Evolutionary conservation across 1,140 invertebrate species (phyloP).

Genomic region (Nomia melanderi): DNA sequence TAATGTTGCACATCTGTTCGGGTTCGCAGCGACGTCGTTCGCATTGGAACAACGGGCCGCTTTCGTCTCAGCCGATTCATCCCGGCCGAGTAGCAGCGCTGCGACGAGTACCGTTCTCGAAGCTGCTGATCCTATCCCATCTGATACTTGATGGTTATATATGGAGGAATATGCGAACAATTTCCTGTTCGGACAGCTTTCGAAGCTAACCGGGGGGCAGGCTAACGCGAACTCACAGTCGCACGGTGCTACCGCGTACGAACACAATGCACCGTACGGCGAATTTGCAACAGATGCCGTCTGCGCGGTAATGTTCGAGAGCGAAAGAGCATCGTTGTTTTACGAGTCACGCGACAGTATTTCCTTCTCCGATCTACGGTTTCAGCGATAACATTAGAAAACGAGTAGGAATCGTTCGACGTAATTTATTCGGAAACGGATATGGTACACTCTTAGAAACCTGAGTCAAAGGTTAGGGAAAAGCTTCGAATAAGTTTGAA

Average conservation of each 20-base stretch:
- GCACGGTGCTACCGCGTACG: constrained; percentile 42
- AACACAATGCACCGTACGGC: constrained; percentile 1
- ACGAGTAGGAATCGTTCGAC: no score
- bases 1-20: constrained; percentile 7
- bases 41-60: neutral
- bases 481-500: neutral
- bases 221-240: constrained; percentile 44
- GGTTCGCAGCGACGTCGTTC: neutral
- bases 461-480: neutral
- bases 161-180: constrained; percentile 7
- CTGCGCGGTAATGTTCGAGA: neutral
- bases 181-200: constrained; percentile 24
- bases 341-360: no score
- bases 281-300: neutral
- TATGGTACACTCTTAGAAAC: neutral
- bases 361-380: no score
- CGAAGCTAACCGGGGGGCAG: constrained; percentile 17
- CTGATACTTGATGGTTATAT: no score
- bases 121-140: neutral
- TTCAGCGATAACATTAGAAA: no score
- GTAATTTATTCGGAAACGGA: neutral
- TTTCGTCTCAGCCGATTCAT: neutral
- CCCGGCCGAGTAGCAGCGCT: neutral
- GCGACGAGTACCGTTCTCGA: constrained; percentile 2
- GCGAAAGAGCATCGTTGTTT: neutral